Base-by-base conservation (phyloP, 2,797 vertebrate species). In the Meriones psammophilus region DNA sequence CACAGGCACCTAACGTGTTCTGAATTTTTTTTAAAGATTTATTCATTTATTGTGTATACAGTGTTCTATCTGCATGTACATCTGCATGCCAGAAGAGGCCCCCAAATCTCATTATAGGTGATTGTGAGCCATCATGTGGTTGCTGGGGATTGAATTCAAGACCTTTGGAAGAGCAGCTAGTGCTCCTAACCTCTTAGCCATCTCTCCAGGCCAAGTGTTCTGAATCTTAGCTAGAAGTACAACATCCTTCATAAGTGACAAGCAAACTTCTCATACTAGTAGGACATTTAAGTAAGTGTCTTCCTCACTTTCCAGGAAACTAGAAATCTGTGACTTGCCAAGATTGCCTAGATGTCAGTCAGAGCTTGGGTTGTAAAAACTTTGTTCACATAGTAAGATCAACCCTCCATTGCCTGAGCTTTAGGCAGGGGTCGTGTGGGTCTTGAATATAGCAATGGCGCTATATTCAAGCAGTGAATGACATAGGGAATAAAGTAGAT, bases 251-350 rank as follows among this genome's bases (percentile, higher is more conserved):
- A 18, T 95, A 62, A 95, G 62, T 36, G 73, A 73, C 50, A 76
- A 46, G 24, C n/a, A n/a, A 83, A 22, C 79, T 83, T 88, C 92
- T 85, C 66, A 69, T 81, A 83, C n/a, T 90, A 89, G 58, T 54
- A 69, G 88, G 86, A 39, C 24, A 18, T 71, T 80, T 42, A 81
- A 22, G 56, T 64, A 89, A 88, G 69, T 68, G 26, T 92, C 69
- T 89, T 54, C 56, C 77, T 46, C 71, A 5, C 76, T 91, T 92
- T 76, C 30, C 50, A 91, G 73, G 33, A 89, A 66, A 77, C 26
- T 36, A n/a, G 62, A 54, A 39, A 64, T 54, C 8, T 28, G 3
- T 89, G n/a, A 30, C 36, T 17, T 2, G 36, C 28, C 14, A 10
- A 39, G 42, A 30, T 76, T 36, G 30, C 56, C 56, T 4, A 36